Evolutionary conservation across 23 tunicate species (phyloP).

Genomic region (Clavelina lepadiformis): DNA sequence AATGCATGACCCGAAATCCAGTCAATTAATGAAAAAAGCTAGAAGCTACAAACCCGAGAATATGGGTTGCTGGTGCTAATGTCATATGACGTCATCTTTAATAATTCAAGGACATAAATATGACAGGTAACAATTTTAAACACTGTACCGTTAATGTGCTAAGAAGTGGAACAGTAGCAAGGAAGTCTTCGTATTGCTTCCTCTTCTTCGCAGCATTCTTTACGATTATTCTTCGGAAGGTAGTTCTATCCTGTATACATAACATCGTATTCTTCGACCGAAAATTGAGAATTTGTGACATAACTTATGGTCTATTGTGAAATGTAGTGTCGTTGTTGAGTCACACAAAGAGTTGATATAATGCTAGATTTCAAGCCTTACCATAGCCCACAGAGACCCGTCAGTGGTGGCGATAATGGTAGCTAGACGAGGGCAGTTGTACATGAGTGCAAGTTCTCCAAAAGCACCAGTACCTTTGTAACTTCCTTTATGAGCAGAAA

Average conservation of each 20-base stretch:
- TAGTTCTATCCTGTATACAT: constrained; percentile 87
- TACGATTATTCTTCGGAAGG: constrained; percentile 89
- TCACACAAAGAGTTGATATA: neutral
- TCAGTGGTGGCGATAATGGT: constrained; percentile 83
- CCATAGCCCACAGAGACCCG: constrained; percentile 97
- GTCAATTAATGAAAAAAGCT: too few species aligned
- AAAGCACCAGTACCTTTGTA: constrained; percentile 90
- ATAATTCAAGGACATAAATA: neutral
- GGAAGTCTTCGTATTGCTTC: constrained; percentile 92
- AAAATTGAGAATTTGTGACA: too few species aligned
- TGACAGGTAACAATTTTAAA: neutral
- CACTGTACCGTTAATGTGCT: constrained; percentile 55
- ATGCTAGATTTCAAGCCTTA: constrained; percentile 34
- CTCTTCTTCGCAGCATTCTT: constrained; percentile 82
- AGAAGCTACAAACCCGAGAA: too few species aligned
- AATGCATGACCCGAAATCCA: neutral
- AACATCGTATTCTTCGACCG: too few species aligned
- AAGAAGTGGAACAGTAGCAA: constrained; percentile 81
- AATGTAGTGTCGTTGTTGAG: too few species aligned
- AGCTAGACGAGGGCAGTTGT: constrained; percentile 93
- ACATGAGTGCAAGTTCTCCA: constrained; percentile 98
- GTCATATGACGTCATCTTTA: neutral
- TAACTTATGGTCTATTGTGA: too few species aligned
- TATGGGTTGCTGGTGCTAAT: neutral
- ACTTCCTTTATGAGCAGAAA: constrained; percentile 70